These are phyloP conservation scores for Tryphoninae sp. DNA, from an alignment of 2,888 invertebrate genomes.

Conservation along the genomic window DNA sequence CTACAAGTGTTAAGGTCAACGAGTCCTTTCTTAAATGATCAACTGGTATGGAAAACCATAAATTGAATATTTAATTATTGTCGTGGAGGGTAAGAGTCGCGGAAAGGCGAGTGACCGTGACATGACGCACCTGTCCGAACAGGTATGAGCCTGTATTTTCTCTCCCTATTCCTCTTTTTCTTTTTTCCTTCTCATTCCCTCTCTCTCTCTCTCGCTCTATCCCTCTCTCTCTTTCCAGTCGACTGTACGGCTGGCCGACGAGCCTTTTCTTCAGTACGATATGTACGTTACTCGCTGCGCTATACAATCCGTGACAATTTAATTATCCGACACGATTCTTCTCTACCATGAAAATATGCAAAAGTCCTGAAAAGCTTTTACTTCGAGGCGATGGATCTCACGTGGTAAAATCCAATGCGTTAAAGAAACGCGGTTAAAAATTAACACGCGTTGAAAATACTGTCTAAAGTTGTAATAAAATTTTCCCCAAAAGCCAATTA, in stretches of 20 bases:
- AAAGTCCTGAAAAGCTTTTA: slow-evolving; percentile 37
- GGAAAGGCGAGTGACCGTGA: slow-evolving; percentile 53
- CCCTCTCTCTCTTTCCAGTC: slow-evolving; percentile 19
- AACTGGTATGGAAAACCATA: slow-evolving; percentile 18
- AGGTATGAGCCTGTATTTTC: slow-evolving; percentile 48
- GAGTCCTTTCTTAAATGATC: neutral
- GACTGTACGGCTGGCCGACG: slow-evolving; percentile 40
- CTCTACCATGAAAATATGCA: slow-evolving; percentile 46
- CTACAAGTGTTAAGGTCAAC: neutral
- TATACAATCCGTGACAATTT: slow-evolving; percentile 58
- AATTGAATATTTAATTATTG: slow-evolving; percentile 39
- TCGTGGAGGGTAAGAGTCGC: slow-evolving; percentile 14
- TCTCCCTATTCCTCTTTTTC: slow-evolving; percentile 57
- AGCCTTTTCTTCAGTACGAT: slow-evolving; percentile 21
- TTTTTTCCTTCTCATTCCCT: slow-evolving; percentile 54
- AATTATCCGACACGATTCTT: slow-evolving; percentile 47
- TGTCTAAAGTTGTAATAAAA: neutral
- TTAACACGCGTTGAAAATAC: neutral
- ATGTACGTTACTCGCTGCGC: neutral
- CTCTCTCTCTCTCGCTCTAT: slow-evolving; percentile 46
- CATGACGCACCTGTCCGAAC: slow-evolving; percentile 57
- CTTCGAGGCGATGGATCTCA: neutral
- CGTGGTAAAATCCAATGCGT: neutral
- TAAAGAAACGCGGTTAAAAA: slow-evolving; percentile 8
- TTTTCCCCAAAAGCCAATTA: neutral